These are phyloP conservation scores for Drosophila navojoa DNA, from an alignment of 1,140 invertebrate species.

Conservation along the genomic window DNA sequence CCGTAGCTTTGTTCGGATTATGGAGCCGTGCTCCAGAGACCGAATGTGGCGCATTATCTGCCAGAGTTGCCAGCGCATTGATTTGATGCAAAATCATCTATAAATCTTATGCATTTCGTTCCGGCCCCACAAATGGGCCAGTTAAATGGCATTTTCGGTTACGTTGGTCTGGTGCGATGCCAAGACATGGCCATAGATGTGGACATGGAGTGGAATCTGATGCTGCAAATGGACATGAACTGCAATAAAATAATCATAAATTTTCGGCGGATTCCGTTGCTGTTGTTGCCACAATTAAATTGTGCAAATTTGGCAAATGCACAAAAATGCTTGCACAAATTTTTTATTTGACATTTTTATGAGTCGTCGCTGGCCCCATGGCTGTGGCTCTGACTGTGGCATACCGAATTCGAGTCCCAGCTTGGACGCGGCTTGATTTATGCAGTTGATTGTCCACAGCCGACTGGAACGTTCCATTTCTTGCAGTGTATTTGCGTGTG, in stretches of 20 bases:
- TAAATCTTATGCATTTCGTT: constrained; percentile 40
- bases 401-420: constrained; percentile 38
- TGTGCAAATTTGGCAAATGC: constrained; percentile 79
- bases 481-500: constrained; percentile 76
- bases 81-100: constrained; percentile 40
- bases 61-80: constrained; percentile 25
- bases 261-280: constrained; percentile 47
- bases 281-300: constrained; percentile 68
- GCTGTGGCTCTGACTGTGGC: constrained; percentile 24
- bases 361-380: constrained; percentile 39
- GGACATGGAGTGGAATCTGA: constrained; percentile 24
- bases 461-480: constrained; percentile 31
- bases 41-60: neutral
- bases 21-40: neutral
- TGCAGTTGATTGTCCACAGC: constrained; percentile 65
- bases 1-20: constrained; percentile 38
- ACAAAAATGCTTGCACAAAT: constrained; percentile 75
- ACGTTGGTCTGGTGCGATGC: constrained; percentile 63
- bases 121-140: constrained; percentile 32
- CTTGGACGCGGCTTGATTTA: constrained; percentile 63
- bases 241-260: constrained; percentile 79
- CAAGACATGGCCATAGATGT: constrained; percentile 45
- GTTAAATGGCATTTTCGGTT: constrained; percentile 39
- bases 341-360: constrained; percentile 78
- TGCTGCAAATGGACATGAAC: constrained; percentile 23